Conservation (phyloP, 1,140 invertebrate genomes). For the Temnothorax curvispinosus region DNA sequence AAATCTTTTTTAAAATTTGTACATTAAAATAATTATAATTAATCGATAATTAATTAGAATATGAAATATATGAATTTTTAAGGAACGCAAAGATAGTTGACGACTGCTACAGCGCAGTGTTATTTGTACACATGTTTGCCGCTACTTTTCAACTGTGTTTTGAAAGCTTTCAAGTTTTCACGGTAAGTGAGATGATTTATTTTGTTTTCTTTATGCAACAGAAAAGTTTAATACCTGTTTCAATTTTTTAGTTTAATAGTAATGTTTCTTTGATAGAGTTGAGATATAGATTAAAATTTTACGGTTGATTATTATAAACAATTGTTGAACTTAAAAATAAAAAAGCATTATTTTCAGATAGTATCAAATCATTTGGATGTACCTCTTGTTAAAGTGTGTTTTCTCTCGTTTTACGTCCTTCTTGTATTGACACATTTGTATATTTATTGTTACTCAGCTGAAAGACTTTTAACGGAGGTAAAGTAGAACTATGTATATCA, state of each 20-base stretch:
- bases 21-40: not conserved
- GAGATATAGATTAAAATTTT: not conserved
- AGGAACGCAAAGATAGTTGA: slow-evolving; percentile 59
- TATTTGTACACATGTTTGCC: slow-evolving; percentile 60
- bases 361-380: not conserved
- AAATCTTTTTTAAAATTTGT: not conserved
- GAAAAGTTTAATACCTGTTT: not conserved
- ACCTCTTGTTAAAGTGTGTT: not conserved
- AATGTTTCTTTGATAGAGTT: too few species aligned
- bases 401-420: slow-evolving; percentile 5
- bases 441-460: slow-evolving; percentile 65
- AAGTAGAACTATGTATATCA: slow-evolving; percentile 3
- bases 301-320: not conserved
- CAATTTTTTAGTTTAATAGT: not conserved
- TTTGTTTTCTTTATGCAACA: not conserved
- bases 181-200: slow-evolving; percentile 37
- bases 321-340: not conserved
- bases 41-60: not conserved
- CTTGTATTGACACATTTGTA: slow-evolving; percentile 44
- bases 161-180: slow-evolving; percentile 59
- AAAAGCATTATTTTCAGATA: slow-evolving; percentile 36
- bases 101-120: slow-evolving; percentile 61
- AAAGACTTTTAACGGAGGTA: slow-evolving; percentile 51
- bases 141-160: slow-evolving; percentile 64
- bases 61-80: not conserved